These are phyloP conservation scores for Abscondita cerata DNA, from an alignment of 2,888 invertebrate genomes.

Conservation along the genomic window DNA sequence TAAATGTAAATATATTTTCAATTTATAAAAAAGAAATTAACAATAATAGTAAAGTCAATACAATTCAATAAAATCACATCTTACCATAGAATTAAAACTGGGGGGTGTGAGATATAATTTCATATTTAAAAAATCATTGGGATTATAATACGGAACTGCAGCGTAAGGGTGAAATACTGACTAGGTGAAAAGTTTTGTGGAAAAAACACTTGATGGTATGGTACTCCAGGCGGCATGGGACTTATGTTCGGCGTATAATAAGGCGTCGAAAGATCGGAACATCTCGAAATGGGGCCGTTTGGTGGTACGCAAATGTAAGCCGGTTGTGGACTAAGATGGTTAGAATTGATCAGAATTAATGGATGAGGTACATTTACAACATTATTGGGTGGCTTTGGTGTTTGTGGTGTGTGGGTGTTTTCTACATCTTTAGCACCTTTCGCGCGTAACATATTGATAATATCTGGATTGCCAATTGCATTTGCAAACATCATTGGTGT, in stretches of 20 bases:
- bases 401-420: slow-evolving; percentile 36
- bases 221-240: slow-evolving; percentile 30
- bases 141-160: slow-evolving; percentile 13
- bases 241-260: slow-evolving; percentile 30
- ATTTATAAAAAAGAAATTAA: no score
- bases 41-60: no score
- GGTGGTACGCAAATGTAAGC: slow-evolving; percentile 3
- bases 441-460: slow-evolving; percentile 42
- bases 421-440: slow-evolving; percentile 43
- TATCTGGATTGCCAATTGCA: slow-evolving; percentile 45
- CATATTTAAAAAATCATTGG: slow-evolving; percentile 32
- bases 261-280: slow-evolving; percentile 34
- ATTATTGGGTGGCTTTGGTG: neutral
- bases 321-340: slow-evolving; percentile 1
- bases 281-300: slow-evolving; percentile 17
- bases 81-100: no score
- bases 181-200: slow-evolving; percentile 44
- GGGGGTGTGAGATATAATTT: no score
- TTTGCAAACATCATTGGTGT: slow-evolving; percentile 54
- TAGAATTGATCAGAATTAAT: slow-evolving; percentile 7
- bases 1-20: no score
- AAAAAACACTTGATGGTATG: slow-evolving; percentile 38
- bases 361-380: slow-evolving; percentile 8
- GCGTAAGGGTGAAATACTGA: slow-evolving; percentile 29
- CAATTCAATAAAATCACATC: no score